Base-by-base conservation (phyloP, 2,888 invertebrate species). In the Drosophila emarginata region DNA sequence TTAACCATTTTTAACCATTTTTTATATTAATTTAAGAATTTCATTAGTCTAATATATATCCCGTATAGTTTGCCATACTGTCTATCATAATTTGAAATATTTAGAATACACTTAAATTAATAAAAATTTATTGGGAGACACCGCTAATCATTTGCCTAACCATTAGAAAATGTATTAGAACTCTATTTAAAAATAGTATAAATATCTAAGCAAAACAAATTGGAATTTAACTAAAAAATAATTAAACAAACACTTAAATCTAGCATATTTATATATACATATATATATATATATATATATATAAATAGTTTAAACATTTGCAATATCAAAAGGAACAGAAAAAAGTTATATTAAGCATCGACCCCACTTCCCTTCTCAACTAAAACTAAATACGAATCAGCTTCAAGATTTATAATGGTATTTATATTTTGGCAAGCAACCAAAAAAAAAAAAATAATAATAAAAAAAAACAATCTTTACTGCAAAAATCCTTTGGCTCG, bases 401-500 rank as follows among this genome's bases (percentile, higher is more conserved):
- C 37, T 74, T 65, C 26, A 61, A 64, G 67, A 77, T 73, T 78
- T 74, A 67, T 73, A 76, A 59, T 73, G 53, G 66, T 77, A 66
- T 76, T 77, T 76, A 78, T 67, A 66, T 60, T 71, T 76, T 78
- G 78, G 78, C 78, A 15, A 9, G 7, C 9, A 21, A 64, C 78
- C 78, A 78, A 51, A 61, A 45, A 65, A 14, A 70, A 65, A 14
- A 62, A 57, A 18, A 18, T 14, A 11, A 56, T 15, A 32, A 32
- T 32, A 32, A 32, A 32, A 32, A 18, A 37, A 37, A 37, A 51
- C 28, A 45, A 66, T 61, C 70, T 65, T 63, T 64, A 66, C 70
- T 71, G 71, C 71, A 72, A 76, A 75, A 73, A 78, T 78, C 77
- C 77, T 78, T 78, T 54, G 18, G 76, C 77, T 63, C 78, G 77